phyloP scores from a whole-genome alignment of 2,113 vertebrate species.

The Cyphomyrus discorhynchus region DNA sequence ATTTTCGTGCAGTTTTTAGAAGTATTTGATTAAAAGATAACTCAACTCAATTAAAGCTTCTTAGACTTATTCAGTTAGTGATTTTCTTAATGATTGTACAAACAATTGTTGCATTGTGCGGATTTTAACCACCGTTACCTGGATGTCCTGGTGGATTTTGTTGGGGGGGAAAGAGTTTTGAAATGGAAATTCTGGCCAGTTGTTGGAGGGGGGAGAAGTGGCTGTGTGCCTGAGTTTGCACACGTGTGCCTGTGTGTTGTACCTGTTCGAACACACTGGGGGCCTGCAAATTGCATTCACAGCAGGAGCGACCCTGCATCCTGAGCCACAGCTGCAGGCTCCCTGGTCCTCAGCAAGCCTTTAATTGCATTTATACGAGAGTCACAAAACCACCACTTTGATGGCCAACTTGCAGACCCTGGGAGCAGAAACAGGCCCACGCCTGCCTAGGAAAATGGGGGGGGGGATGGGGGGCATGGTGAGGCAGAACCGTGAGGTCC shows the following conservation, averaged over 20 bases:
- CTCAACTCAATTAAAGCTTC: not conserved
- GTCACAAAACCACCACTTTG: slow-evolving; percentile 37
- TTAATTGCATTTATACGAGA: slow-evolving; percentile 55
- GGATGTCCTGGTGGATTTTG: not conserved
- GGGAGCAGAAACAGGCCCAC: not conserved
- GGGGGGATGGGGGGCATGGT: not conserved
- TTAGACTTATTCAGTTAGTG: not conserved
- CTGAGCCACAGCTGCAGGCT: not conserved
- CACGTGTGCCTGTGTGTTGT: not conserved
- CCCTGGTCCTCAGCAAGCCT: slow-evolving; percentile 15
- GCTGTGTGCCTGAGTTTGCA: not conserved
- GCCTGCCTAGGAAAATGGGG: not conserved
- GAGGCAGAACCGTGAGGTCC: slow-evolving; percentile 22
- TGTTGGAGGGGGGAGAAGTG: not conserved
- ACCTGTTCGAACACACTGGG: not conserved
- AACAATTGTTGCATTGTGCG: not conserved
- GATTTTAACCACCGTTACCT: not conserved
- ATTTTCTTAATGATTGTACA: not conserved
- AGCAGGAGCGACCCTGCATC: not conserved
- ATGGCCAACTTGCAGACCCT: slow-evolving; percentile 1
- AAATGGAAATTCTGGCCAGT: not conserved
- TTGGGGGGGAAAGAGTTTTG: not conserved
- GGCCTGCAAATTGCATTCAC: not conserved
- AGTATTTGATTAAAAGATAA: not conserved
- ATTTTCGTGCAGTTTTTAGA: not conserved